Evolutionary conservation across 37 sponge, comb jelly and placozoan species (phyloP).

Genomic region (Bolinopsis microptera): DNA sequence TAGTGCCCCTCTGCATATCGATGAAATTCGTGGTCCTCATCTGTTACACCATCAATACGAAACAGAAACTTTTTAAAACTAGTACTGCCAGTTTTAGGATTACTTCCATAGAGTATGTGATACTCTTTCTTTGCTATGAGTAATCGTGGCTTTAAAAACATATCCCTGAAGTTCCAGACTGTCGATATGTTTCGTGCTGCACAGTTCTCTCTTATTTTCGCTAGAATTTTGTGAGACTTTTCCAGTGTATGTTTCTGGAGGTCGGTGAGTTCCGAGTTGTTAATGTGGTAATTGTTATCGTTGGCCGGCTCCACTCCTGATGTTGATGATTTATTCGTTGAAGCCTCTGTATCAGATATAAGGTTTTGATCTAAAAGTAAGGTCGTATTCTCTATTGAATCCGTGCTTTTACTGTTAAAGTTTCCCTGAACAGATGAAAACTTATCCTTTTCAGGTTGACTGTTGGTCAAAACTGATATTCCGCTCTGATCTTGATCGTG

Average conservation of each 20-base stretch:
- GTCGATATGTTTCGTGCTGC: not conserved
- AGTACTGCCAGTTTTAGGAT: constrained; percentile 20
- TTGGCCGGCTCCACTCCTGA: no score
- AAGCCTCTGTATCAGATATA: no score
- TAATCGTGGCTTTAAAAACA: not conserved
- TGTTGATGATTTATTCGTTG: no score
- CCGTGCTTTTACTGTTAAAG: no score
- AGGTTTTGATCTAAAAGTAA: no score
- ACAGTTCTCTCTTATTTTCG: constrained; percentile 7
- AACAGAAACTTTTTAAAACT: constrained; percentile 38
- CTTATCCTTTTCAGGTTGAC: no score
- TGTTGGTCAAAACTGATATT: no score
- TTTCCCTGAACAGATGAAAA: no score
- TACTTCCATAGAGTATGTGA: not conserved
- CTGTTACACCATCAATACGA: not conserved
- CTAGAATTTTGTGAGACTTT: not conserved
- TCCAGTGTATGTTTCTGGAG: not conserved
- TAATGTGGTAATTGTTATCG: no score
- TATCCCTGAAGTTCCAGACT: not conserved
- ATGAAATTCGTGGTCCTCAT: constrained; percentile 2
- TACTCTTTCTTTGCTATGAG: not conserved
- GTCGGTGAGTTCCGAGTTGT: not conserved
- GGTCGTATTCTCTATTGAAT: no score
- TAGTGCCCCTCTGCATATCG: not conserved
- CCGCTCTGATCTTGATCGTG: no score